phyloP scores from a whole-genome alignment of 2,797 vertebrate species.

The Microcaecilia unicolor region DNA sequence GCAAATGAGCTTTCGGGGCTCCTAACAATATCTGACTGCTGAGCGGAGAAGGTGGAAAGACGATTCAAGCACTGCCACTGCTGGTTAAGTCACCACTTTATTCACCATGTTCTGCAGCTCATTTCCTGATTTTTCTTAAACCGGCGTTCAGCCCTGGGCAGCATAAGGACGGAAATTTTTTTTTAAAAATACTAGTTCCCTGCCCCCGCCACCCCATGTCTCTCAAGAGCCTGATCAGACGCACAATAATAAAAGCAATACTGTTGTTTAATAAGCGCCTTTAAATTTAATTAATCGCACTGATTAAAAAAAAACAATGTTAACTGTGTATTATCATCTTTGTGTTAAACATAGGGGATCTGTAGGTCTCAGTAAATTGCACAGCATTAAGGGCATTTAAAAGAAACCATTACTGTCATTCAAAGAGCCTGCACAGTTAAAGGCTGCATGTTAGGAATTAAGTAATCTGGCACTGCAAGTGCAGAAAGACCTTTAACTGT shows the following conservation, averaged over 20 bases:
- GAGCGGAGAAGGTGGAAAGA: no score
- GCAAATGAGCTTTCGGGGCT: not conserved
- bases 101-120: not conserved
- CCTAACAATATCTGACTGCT: conserved; percentile 10
- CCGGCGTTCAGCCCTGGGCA: conserved; percentile 3
- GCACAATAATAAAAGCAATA: not conserved
- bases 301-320: conserved; percentile 36
- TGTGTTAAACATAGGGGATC: conserved; percentile 35
- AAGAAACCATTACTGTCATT: conserved; percentile 47
- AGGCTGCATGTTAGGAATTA: conserved; percentile 37
- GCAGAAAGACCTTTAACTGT: conserved; percentile 39
- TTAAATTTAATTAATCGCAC: conserved; percentile 21
- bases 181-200: no score
- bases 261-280: conserved; percentile 1
- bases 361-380: conserved; percentile 35
- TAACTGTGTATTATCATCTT: conserved; percentile 37
- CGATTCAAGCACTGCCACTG: not conserved
- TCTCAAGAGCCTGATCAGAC: conserved; percentile 1
- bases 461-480: conserved; percentile 37
- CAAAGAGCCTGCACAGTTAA: conserved; percentile 39
- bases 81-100: not conserved
- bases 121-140: conserved; percentile 11
- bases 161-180: not conserved
- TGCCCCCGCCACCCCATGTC: no score
- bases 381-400: no score